Percentiles rank a stretch among this genome's conserved stretches.
These are phyloP conservation scores for Philaethria dido DNA, from an alignment of 2,888 invertebrate species.

Conservation along the genomic window DNA sequence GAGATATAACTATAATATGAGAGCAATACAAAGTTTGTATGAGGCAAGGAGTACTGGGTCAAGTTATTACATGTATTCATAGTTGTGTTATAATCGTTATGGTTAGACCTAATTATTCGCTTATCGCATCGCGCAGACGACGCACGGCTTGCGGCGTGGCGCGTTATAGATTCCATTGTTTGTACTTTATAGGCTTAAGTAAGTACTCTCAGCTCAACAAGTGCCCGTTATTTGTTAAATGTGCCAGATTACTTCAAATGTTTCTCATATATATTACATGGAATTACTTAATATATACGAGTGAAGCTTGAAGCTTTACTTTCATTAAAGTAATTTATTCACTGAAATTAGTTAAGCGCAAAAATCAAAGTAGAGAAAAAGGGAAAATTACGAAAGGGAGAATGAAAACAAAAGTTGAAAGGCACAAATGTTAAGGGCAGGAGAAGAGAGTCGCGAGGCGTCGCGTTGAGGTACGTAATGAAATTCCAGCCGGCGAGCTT, in stretches of 20 bases:
- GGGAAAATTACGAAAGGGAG: background rate
- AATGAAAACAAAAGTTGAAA: background rate
- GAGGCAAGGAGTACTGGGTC: no score
- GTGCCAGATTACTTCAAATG: no score
- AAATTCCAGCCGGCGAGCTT: conserved; percentile 1
- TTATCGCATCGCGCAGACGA: no score
- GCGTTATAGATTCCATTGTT: conserved; percentile 2
- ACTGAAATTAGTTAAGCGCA: background rate
- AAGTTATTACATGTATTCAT: no score
- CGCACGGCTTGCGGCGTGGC: no score
- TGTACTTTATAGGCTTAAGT: background rate
- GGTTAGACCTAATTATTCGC: no score
- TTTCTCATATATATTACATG: no score
- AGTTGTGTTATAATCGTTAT: no score
- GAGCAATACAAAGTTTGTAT: no score
- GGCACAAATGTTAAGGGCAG: background rate
- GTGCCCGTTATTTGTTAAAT: background rate
- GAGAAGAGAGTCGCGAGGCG: background rate
- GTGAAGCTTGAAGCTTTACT: no score
- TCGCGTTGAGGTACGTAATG: background rate
- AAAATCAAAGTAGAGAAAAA: background rate
- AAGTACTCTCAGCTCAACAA: background rate
- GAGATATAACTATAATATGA: no score
- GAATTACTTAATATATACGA: no score
- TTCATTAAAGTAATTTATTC: background rate